Conservation (phyloP, 2,888 invertebrate species). For the Sphaeridia pumilis region DNA sequence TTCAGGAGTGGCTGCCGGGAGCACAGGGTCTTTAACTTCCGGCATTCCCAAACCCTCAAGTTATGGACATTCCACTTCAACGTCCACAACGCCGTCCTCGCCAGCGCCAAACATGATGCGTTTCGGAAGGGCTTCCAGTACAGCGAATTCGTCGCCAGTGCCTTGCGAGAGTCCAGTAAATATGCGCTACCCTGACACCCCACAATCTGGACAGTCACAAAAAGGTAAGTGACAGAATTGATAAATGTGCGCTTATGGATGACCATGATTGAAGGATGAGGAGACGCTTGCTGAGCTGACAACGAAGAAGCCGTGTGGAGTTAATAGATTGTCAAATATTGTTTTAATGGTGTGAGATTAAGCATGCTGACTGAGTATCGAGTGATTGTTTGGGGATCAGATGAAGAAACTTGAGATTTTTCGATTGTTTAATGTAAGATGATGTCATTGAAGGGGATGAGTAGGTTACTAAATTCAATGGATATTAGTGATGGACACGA, state of each 20-base stretch:
- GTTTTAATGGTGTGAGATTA: not conserved
- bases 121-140: not conserved
- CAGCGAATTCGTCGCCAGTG: conserved; percentile 5
- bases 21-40: not conserved
- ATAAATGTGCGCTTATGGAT: not conserved
- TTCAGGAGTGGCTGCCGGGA: not conserved
- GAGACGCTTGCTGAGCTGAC: not conserved
- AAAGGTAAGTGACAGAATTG: conserved; percentile 4
- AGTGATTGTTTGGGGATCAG: not conserved
- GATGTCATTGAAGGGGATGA: not conserved
- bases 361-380: not conserved
- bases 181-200: conserved; percentile 5
- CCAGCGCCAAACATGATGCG: conserved; percentile 4
- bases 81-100: not conserved
- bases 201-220: conserved; percentile 8
- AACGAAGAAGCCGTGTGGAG: not conserved
- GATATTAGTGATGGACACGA: too few species aligned
- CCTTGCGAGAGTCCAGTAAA: conserved; percentile 9
- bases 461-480: too few species aligned
- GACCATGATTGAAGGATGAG: not conserved
- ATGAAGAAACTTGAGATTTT: not conserved
- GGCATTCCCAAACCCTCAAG: too few species aligned
- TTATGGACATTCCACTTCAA: too few species aligned
- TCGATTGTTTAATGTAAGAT: not conserved
- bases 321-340: too few species aligned